phyloP scores from a whole-genome alignment of 2,113 vertebrate genomes.

The Psilopsiagon aymara region DNA sequence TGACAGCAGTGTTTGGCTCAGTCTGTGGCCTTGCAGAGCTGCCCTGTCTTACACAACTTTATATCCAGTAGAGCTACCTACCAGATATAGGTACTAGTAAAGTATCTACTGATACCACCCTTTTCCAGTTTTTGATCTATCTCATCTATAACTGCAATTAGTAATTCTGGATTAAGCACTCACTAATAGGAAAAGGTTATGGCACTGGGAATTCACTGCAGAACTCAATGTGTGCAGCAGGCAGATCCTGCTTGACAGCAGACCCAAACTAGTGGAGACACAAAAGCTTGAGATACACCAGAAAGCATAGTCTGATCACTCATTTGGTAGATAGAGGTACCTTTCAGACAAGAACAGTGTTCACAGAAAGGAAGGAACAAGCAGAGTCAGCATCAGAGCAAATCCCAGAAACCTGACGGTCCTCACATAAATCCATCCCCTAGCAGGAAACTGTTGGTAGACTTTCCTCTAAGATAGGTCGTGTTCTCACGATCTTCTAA shows the following conservation, averaged over 20 bases:
- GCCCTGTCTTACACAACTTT: not conserved
- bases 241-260: not conserved
- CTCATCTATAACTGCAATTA: not conserved
- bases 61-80: not conserved
- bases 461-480: not conserved
- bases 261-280: rapidly evolving
- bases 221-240: not conserved
- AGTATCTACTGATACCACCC: not conserved
- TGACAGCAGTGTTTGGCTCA: not conserved
- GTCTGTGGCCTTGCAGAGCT: not conserved
- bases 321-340: not conserved
- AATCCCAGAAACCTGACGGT: not conserved
- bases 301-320: not conserved
- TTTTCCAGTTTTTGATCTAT: not conserved
- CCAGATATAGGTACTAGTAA: not conserved
- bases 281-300: not conserved
- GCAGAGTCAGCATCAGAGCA: not conserved
- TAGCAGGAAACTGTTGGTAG: not conserved
- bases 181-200: rapidly evolving
- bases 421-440: not conserved
- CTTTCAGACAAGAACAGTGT: not conserved
- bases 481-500: not conserved
- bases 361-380: not conserved
- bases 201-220: not conserved
- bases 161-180: not conserved